Base-by-base conservation (phyloP, 2,888 invertebrate species). In the Metacarcinus magister region DNA sequence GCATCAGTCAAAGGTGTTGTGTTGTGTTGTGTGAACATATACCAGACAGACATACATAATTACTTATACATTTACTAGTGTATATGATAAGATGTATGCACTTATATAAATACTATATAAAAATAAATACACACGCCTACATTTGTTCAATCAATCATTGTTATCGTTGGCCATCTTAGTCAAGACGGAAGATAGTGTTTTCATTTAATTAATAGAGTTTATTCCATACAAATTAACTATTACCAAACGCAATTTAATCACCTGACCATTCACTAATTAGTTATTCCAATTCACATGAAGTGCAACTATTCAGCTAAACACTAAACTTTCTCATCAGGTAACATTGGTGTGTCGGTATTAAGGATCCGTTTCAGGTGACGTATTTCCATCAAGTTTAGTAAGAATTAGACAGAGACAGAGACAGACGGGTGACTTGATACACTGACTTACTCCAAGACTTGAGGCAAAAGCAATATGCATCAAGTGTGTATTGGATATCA, bases 41-140 rank as follows among this genome's bases (percentile, higher is more conserved):
- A 93, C 75, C 54, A 32, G 13, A 93, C 23, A 39, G 60, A 67
- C 54, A 93, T 93, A 93, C 54, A 93, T 60, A 93, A 44, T 54
- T 67, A 93, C 54, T 28, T 60, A 93, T 93, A 93, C 54, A 93
- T 67, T 54, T n/a, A 32, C 16, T 54, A 32, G 4, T 93, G 54
- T 60, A 93, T 93, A 28, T 93, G 32, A 54, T 54, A 54, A 93
- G 8, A 93, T 60, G 54, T 93, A 67, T 93, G 54, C 54, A 93
- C 4, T 13, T 93, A 93, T 46, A 60, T 93, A n/a, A 54, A 67
- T 60, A 93, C 19, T 44, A 93, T 32, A 93, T 67, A 93, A 54
- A 32, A 54, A 93, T 67, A 92, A 46, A 92, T 92, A n/a, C 54
- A 93, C 44, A 48, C 39, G 39, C 10, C 10, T n/a, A 87, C 87